phyloP scores from a whole-genome alignment of 2,888 invertebrate genomes.

The Ctena decussata region DNA sequence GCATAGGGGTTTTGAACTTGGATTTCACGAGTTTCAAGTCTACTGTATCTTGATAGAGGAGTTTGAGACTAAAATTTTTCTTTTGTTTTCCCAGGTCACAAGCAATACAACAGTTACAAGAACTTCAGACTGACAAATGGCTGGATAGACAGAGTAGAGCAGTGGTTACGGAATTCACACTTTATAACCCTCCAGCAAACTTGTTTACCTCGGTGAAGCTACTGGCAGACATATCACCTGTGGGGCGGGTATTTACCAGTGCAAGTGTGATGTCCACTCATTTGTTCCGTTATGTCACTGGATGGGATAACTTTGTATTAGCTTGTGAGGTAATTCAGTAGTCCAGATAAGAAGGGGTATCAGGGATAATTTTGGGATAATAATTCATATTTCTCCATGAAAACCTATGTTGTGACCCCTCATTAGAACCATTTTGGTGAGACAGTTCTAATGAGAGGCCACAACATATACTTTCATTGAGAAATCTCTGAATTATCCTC shows the following conservation, averaged over 20 bases:
- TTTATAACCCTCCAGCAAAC: conserved; percentile 82
- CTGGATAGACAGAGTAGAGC: conserved; percentile 79
- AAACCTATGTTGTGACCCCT: too few species aligned
- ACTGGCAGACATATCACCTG: conserved; percentile 78
- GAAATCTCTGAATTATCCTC: too few species aligned
- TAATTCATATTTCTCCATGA: too few species aligned
- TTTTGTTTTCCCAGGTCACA: conserved; percentile 23
- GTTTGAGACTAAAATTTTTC: too few species aligned
- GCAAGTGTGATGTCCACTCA: conserved; percentile 77
- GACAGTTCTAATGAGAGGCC: too few species aligned
- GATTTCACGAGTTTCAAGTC: too few species aligned
- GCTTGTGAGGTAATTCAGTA: conserved; percentile 84
- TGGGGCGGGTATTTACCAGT: conserved; percentile 75
- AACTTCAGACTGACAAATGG: conserved; percentile 75
- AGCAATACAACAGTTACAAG: conserved; percentile 66
- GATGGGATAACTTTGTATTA: conserved; percentile 81
- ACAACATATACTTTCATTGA: too few species aligned
- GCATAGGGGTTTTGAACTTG: too few species aligned
- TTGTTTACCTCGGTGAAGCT: conserved; percentile 84
- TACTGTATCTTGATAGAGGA: too few species aligned
- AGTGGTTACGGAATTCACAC: conserved; percentile 83
- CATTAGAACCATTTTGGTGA: too few species aligned
- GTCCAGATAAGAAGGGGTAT: too few species aligned
- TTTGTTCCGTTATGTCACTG: conserved; percentile 82
- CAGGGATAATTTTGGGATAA: too few species aligned